These are phyloP conservation scores for Neoarius graeffei DNA, from an alignment of 2,113 vertebrate genomes.

Conservation along the genomic window DNA sequence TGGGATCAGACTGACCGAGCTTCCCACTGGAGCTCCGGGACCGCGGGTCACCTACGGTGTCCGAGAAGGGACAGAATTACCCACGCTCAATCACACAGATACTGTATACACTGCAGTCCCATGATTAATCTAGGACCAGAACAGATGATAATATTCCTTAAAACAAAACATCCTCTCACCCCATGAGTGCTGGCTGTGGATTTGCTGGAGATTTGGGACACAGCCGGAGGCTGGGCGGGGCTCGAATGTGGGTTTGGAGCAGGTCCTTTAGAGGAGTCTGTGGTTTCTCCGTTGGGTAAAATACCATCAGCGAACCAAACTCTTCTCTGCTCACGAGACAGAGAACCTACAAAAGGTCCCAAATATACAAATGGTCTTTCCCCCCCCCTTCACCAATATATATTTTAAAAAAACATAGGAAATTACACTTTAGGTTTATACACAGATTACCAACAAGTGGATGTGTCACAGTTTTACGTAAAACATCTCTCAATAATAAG, in stretches of 20 bases:
- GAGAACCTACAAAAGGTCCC: constrained; percentile 58
- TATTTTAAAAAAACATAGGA: too few relatives aligned
- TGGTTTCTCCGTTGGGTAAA: constrained; percentile 91
- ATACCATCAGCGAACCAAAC: constrained; percentile 97
- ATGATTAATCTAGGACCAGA: not conserved
- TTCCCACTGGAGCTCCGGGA: constrained; percentile 84
- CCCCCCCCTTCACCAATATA: not conserved
- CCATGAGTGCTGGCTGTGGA: constrained; percentile 78
- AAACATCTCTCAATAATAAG: not conserved
- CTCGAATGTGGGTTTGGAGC: constrained; percentile 76
- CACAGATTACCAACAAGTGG: not conserved
- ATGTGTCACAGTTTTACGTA: not conserved
- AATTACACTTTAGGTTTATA: not conserved
- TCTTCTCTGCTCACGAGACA: constrained; percentile 89
- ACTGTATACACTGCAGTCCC: not conserved
- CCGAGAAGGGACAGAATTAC: constrained; percentile 13
- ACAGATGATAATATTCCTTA: not conserved
- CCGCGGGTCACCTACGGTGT: constrained; percentile 74
- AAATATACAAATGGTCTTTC: not conserved
- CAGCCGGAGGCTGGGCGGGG: constrained; percentile 77
- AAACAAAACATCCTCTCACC: constrained; percentile 63
- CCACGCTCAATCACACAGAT: not conserved
- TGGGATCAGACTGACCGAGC: constrained; percentile 94
- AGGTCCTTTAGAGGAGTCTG: constrained; percentile 84
- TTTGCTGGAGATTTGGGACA: constrained; percentile 82